Percentiles rank a stretch among this genome's conserved stretches.
Evolutionary conservation across 2,888 invertebrate genomes (phyloP).

Genomic region (Tromatobia lineatoria): DNA sequence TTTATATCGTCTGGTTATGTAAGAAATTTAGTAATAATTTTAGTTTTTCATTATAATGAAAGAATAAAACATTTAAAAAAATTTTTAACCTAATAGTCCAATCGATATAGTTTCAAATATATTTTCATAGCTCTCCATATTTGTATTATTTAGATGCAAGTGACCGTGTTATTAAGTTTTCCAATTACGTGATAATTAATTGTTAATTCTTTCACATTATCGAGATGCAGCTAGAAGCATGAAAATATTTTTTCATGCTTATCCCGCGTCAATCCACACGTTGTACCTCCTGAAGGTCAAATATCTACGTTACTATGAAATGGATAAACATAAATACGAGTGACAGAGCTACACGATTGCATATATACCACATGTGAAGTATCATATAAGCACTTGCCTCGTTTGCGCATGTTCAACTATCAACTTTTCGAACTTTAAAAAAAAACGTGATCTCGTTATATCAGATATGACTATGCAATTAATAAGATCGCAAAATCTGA

Average conservation of each 20-base stretch:
- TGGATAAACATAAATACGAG: conserved; percentile 3
- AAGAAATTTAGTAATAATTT: no score
- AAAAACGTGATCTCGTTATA: conserved; percentile 8
- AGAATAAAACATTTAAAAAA: no score
- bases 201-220: conserved; percentile 3
- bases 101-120: background rate
- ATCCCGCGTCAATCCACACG: background rate
- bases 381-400: background rate
- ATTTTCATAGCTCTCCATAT: no score
- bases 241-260: background rate
- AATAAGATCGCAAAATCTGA: conserved; percentile 3
- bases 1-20: no score
- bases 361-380: background rate
- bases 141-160: conserved; percentile 14
- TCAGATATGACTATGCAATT: background rate
- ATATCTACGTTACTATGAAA: background rate
- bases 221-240: background rate
- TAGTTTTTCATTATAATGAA: no score
- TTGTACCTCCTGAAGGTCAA: background rate
- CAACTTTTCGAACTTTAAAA: background rate
- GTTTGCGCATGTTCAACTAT: background rate
- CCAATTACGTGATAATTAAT: conserved; percentile 3
- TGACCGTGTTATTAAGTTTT: conserved; percentile 29
- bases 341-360: background rate
- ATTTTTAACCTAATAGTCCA: no score